Base-by-base conservation (phyloP, 2,797 vertebrate species). In the Poliocrania exsul region DNA sequence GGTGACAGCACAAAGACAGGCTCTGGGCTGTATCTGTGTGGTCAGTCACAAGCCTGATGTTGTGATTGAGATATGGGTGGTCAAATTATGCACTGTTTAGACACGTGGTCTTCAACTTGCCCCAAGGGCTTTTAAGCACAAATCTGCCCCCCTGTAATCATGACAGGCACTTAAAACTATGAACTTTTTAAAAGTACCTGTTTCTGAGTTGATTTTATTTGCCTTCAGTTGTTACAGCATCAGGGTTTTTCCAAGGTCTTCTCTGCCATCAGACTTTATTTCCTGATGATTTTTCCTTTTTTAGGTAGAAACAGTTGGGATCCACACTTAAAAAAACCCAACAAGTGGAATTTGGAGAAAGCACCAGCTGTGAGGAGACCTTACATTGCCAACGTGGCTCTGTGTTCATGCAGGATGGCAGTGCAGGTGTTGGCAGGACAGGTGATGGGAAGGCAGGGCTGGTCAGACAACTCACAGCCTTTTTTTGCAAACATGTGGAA, bases 11-110 rank as follows among this genome's bases (percentile, higher is more conserved):
- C 25, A 69, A 65, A 77, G 23, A n/a, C 3, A 50, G 8, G n/a
- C 20, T 18, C 7, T 12, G 44, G 54, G 21, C 20, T 81, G 38
- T 50, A 29, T 40, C 67, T 1, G 0, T 0, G 0, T 37, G 28
- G 9, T 44, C 47, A 58, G 0, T 24, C 65, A 44, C 21, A 47
- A 9, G 28, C 28, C 50, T 67, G 58, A 54, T 51, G 50, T 51
- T 29, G 17, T 29, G 44, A 44, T 20, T 51, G 62, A 44, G 23
- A 35, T 25, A 72, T 21, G n/a, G 28, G 42, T 20, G 28, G 25
- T 38, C 26, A 51, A 80, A 26, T 2, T 25, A 37, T 26, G 11
- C 11, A 4, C 47, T 64, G 33, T 38, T 73, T 40, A 71, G 19
- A n/a, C 24, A 78, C 19, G 12, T 4, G 40, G 20, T 15, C 46